phyloP scores from a whole-genome alignment of 2,113 vertebrate species.

The Barnardius zonarius region DNA sequence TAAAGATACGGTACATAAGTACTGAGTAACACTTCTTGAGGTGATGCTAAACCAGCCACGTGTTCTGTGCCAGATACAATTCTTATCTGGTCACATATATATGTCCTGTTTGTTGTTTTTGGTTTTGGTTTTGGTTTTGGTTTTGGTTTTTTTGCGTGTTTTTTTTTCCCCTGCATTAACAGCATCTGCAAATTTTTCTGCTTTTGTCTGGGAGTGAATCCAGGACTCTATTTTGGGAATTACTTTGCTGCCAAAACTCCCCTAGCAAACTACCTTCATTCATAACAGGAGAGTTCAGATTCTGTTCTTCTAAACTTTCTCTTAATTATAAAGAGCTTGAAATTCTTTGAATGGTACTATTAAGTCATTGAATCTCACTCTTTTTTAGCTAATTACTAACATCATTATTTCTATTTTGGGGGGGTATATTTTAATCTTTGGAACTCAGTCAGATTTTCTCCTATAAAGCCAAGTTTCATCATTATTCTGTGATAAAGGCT shows the following conservation, averaged over 20 bases:
- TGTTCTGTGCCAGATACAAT: constrained; percentile 4
- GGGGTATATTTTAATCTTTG: constrained; percentile 43
- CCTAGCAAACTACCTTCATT: constrained; percentile 60
- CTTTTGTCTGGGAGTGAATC: constrained; percentile 54
- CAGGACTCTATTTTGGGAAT: constrained; percentile 54
- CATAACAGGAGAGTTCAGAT: constrained; percentile 35
- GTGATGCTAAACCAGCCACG: neutral
- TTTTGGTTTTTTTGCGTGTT: neutral
- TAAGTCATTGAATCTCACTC: constrained; percentile 44
- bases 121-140: neutral
- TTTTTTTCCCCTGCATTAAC: neutral
- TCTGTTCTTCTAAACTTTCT: constrained; percentile 57
- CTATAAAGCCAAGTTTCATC: constrained; percentile 40
- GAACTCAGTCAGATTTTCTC: constrained; percentile 43
- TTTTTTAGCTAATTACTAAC: constrained; percentile 61
- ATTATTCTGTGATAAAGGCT: constrained; percentile 54
- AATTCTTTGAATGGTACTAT: constrained; percentile 58
- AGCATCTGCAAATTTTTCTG: constrained; percentile 65
- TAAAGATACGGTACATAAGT: neutral
- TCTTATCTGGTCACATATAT: constrained; percentile 26
- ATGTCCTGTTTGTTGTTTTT: neutral
- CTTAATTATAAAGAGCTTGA: constrained; percentile 54
- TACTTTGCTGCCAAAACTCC: constrained; percentile 50
- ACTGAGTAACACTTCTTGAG: neutral
- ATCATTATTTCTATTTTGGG: constrained; percentile 66